Evolutionary conservation across 2,797 vertebrate species (phyloP), one percentile per base, ranked within the genome.

Genomic region (Brachymystax lenok): DNA sequence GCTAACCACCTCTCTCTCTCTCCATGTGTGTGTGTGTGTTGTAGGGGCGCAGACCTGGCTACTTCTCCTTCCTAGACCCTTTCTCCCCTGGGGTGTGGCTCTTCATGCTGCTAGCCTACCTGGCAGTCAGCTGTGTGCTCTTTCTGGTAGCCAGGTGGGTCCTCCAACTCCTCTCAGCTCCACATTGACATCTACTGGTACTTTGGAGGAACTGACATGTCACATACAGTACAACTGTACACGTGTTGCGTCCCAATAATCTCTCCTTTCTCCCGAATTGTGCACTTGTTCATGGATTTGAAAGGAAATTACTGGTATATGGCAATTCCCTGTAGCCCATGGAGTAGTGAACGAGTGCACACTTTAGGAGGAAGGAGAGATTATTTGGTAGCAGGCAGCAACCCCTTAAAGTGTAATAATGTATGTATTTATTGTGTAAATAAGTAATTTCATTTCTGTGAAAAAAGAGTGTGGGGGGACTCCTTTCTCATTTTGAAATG

Each of bases 41-140:
- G 61, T 91, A 99, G 98, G 97, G 97, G 74, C 96, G 98, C 73
- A 95, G 96, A 85, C 98, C 98, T 0, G 98, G 98, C 74, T 99
- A 99, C 86, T 99, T 99, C 94, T 99, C 98, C 70, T 99, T 99
- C 92, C 93, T 99, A 93, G 98, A 99, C 86, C 98, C 98, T 3
- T 99, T 99, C 86, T 99, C 98, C 83, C 98, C 98, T 0, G 98
- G 98, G 0, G 98, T 99, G 80, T 99, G 98, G 98, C 97, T 99
- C 92, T 99, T 99, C 96, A 99, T 99, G 98, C 94, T 99, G 83
- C 93, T 99, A 82, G 98, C 98, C 86, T 99, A 99, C 91, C 95
- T 99, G 92, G 97, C 98, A 0, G 98, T 99, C 91, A 99, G 98
- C 93, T 99, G 98, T 0, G 95, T 99, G 85, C 97, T 99, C 74